Evolutionary conservation across 2,797 vertebrate genomes (phyloP).

Genomic region (Mico argentatus): DNA sequence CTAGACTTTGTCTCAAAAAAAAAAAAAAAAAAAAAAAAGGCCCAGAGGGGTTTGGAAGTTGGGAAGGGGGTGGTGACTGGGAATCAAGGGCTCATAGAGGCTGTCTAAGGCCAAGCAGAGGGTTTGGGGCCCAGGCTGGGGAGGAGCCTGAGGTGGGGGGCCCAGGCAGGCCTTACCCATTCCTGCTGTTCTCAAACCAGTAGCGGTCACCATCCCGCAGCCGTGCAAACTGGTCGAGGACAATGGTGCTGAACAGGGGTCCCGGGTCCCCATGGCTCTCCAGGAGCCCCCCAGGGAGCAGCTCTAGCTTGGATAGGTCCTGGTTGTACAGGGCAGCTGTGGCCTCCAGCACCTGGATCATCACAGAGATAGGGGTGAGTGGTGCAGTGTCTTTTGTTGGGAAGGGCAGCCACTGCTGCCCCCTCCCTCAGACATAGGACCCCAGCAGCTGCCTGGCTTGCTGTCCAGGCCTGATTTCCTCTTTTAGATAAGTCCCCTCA

Average conservation of each 20-base stretch:
- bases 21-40: background rate
- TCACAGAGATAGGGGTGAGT: background rate
- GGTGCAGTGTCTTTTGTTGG: background rate
- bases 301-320: conserved; percentile 89
- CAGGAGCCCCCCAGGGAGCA: conserved; percentile 93
- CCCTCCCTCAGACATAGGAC: background rate
- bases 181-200: conserved; percentile 97
- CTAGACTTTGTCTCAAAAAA: no score
- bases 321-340: conserved; percentile 87
- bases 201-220: conserved; percentile 95
- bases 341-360: conserved; percentile 72
- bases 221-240: conserved; percentile 94
- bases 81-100: background rate
- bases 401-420: background rate
- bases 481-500: background rate
- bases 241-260: conserved; percentile 90
- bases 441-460: background rate
- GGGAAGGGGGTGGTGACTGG: background rate
- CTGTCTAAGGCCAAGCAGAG: background rate
- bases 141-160: background rate
- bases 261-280: conserved; percentile 87
- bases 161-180: conserved; percentile 87
- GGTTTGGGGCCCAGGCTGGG: background rate
- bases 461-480: background rate
- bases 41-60: background rate